A percentile compares a stretch with the other conserved stretches of the same genome.
Conservation (phyloP, 2,888 invertebrate species). For the Lasioglossum villosulum region DNA sequence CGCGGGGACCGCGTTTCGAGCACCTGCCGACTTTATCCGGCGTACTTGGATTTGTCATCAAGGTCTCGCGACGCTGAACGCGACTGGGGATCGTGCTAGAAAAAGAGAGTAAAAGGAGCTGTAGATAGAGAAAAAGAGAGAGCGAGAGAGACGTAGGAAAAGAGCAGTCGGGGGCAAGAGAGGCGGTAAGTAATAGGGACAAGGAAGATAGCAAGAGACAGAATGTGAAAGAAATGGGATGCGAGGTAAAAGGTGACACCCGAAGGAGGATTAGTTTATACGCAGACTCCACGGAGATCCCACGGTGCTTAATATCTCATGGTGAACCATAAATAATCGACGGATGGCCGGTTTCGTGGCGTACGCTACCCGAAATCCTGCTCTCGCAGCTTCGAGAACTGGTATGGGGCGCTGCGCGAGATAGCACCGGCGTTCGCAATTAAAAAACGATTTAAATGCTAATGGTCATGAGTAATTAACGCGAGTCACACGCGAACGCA, state of each 20-base stretch:
- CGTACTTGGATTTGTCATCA: conserved; percentile 60
- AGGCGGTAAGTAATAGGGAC: background rate
- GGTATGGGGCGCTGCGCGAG: conserved; percentile 35
- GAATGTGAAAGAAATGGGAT: conserved; percentile 18
- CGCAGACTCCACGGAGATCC: conserved; percentile 65
- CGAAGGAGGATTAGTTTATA: conserved; percentile 71
- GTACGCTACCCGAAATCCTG: conserved; percentile 71
- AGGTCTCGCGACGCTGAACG: conserved; percentile 37
- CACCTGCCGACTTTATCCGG: conserved; percentile 47
- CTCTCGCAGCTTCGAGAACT: conserved; percentile 38
- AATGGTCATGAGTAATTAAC: conserved; percentile 77
- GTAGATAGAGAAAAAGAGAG: background rate
- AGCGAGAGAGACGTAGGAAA: background rate
- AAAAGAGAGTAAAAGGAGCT: background rate
- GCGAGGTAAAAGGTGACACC: conserved; percentile 51
- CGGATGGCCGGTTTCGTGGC: conserved; percentile 72
- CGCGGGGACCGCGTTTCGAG: conserved; percentile 26
- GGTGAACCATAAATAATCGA: conserved; percentile 79
- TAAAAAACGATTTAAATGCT: conserved; percentile 80
- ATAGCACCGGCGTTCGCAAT: conserved; percentile 73
- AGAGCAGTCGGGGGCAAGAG: background rate
- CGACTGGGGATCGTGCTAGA: conserved; percentile 3
- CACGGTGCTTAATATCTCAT: conserved; percentile 77
- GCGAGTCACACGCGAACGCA: conserved; percentile 69
- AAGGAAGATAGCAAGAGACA: background rate